Percentiles rank a stretch among this genome's conserved stretches.
phyloP scores from a whole-genome alignment of 2,113 vertebrate species.

The Halichoerus grypus region DNA sequence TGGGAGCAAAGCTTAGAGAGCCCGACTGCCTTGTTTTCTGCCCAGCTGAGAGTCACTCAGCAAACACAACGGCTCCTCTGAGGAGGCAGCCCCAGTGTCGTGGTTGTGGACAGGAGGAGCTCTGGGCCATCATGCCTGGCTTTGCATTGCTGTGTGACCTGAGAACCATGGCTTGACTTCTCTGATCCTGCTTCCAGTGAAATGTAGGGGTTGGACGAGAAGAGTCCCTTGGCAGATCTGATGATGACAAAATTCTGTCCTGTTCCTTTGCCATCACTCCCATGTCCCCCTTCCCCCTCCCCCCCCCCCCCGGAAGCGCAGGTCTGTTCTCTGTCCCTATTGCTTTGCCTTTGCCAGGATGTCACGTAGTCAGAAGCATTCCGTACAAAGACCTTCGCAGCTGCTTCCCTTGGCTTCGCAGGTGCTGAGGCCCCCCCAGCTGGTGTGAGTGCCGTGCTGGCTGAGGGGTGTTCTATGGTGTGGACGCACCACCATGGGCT shows the following conservation, averaged over 20 bases:
- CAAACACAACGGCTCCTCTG: fast-evolving
- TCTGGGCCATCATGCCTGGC: background rate
- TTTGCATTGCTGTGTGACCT: background rate
- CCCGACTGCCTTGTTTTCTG: background rate
- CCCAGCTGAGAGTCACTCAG: background rate
- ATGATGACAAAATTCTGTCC: too few species aligned
- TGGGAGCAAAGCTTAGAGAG: background rate
- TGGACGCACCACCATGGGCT: fast-evolving
- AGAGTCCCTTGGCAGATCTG: background rate
- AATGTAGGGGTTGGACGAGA: background rate
- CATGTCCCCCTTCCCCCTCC: background rate
- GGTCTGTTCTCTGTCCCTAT: background rate
- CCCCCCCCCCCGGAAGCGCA: background rate
- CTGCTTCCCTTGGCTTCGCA: background rate
- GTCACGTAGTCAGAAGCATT: fast-evolving
- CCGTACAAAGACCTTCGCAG: fast-evolving
- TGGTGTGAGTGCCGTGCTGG: fast-evolving
- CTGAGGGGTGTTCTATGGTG: fast-evolving
- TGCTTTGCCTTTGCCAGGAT: background rate
- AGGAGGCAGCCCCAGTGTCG: background rate
- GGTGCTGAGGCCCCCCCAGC: background rate
- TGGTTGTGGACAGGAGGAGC: background rate
- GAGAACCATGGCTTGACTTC: background rate
- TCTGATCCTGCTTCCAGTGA: background rate
- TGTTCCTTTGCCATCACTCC: background rate